phyloP scores from a whole-genome alignment of 2,113 vertebrate genomes.

The Siniperca knerii region DNA sequence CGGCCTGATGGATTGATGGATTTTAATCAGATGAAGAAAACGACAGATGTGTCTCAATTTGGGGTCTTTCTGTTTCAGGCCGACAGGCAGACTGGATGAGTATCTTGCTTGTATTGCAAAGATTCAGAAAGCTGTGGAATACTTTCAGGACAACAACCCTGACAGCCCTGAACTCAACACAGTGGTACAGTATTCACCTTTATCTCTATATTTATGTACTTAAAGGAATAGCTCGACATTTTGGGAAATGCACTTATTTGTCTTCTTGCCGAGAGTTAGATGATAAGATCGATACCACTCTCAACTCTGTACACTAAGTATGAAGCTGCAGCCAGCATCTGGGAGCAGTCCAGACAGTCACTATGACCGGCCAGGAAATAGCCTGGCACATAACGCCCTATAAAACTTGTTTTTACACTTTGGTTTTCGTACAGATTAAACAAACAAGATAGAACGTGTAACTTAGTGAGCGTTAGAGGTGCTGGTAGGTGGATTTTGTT shows the following conservation, averaged over 20 bases:
- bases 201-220: neutral
- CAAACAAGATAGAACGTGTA: too few species aligned
- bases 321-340: too few species aligned
- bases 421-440: too few species aligned
- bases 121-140: constrained; percentile 98
- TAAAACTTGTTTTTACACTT: too few species aligned
- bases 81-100: constrained; percentile 93
- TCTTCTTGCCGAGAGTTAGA: neutral
- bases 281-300: neutral
- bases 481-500: too few species aligned
- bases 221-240: neutral
- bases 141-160: constrained; percentile 98
- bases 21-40: neutral
- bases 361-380: too few species aligned
- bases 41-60: neutral
- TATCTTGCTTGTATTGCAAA: constrained; percentile 95
- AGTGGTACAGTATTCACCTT: constrained; percentile 85
- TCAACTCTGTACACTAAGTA: too few species aligned
- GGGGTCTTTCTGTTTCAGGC: constrained; percentile 79
- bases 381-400: too few species aligned
- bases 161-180: constrained; percentile 98
- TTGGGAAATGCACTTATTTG: neutral
- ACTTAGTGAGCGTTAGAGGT: too few species aligned
- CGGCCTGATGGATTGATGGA: too few species aligned
- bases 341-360: too few species aligned